phyloP scores from a whole-genome alignment of 1,140 invertebrate species.

The Lasaia peninsularis region DNA sequence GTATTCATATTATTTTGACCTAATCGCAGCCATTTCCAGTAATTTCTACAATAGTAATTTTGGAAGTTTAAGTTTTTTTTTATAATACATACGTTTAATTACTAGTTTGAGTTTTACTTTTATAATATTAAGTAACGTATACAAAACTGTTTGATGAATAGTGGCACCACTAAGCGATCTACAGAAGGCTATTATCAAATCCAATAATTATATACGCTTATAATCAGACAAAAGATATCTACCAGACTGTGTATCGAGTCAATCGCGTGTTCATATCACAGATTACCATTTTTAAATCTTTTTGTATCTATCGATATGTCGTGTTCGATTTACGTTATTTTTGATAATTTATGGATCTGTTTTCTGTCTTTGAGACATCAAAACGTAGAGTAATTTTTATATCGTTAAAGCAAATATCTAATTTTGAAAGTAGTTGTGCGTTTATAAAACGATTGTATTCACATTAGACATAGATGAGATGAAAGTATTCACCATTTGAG shows the following conservation, averaged over 20 bases:
- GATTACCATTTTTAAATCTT: constrained; percentile 61
- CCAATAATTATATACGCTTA: constrained; percentile 55
- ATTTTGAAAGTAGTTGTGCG: constrained; percentile 35
- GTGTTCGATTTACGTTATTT: constrained; percentile 19
- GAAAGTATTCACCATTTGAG: constrained; percentile 37
- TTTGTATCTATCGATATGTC: constrained; percentile 62
- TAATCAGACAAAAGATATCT: constrained; percentile 13
- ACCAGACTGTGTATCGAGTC: constrained; percentile 44
- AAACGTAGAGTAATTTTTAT: not conserved
- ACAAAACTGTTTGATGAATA: constrained; percentile 41
- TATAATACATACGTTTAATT: not conserved
- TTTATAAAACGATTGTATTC: constrained; percentile 24
- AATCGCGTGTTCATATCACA: constrained; percentile 72
- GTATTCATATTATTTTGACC: not conserved
- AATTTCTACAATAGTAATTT: constrained; percentile 14
- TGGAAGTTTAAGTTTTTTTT: not conserved
- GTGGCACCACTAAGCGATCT: constrained; percentile 65
- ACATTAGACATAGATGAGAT: constrained; percentile 19
- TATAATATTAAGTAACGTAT: not conserved
- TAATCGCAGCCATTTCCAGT: not conserved
- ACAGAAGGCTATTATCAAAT: constrained; percentile 66
- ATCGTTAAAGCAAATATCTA: constrained; percentile 19
- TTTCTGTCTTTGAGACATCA: constrained; percentile 18
- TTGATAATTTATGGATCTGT: constrained; percentile 19
- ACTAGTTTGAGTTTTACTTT: not conserved